phyloP scores from a whole-genome alignment of 2,888 invertebrate genomes.

The Agriotes lineatus region DNA sequence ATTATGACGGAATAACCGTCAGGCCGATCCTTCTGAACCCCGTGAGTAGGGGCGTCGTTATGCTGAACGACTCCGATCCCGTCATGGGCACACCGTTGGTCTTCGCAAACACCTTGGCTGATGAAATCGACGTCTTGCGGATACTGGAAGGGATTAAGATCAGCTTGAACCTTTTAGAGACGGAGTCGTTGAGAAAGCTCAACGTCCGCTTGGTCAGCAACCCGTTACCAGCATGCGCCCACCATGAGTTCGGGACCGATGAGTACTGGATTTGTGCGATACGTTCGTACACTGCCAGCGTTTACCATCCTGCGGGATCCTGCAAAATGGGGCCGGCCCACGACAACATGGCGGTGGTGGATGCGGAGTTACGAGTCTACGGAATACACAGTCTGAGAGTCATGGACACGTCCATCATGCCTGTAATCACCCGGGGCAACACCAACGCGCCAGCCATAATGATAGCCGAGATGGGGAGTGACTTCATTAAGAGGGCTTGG shows the following conservation, averaged over 20 bases:
- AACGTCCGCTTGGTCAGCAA: constrained; percentile 71
- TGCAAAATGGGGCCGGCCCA: constrained; percentile 74
- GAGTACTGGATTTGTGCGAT: constrained; percentile 76
- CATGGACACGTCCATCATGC: constrained; percentile 78
- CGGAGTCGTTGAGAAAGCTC: constrained; percentile 70
- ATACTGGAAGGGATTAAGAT: constrained; percentile 74
- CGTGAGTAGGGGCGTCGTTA: constrained; percentile 73
- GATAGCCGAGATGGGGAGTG: constrained; percentile 65
- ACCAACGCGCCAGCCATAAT: constrained; percentile 65
- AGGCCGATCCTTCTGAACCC: constrained; percentile 75
- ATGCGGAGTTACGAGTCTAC: constrained; percentile 73
- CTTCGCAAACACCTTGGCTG: constrained; percentile 76
- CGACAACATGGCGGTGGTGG: constrained; percentile 75
- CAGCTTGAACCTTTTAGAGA: constrained; percentile 71
- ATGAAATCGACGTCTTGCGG: constrained; percentile 72
- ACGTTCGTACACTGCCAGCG: constrained; percentile 76
- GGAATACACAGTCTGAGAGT: constrained; percentile 75
- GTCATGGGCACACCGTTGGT: constrained; percentile 79
- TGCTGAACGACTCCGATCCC: constrained; percentile 78
- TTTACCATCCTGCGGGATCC: constrained; percentile 77
- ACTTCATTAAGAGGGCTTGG: constrained; percentile 57
- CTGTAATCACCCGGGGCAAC: constrained; percentile 68
- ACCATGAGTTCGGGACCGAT: constrained; percentile 71
- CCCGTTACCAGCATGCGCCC: constrained; percentile 72
- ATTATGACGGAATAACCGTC: constrained; percentile 73